These are phyloP conservation scores for Drosophila mettleri DNA, from an alignment of 2,888 invertebrate species.

Conservation along the genomic window DNA sequence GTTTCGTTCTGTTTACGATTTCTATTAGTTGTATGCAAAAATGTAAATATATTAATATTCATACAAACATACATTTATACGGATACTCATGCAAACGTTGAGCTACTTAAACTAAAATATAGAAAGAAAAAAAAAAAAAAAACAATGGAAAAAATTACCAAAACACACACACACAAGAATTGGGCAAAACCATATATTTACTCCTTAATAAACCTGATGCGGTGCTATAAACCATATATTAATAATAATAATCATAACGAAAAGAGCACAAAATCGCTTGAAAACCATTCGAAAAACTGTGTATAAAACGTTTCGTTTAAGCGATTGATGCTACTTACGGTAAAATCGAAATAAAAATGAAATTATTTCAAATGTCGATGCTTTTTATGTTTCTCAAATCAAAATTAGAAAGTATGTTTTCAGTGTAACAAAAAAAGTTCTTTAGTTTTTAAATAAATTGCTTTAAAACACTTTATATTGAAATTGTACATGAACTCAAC, in stretches of 20 bases:
- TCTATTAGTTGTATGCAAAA: constrained; percentile 39
- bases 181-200: constrained; percentile 31
- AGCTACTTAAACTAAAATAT: constrained; percentile 69
- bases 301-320: constrained; percentile 26
- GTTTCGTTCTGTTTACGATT: constrained; percentile 42
- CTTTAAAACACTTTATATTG: not conserved
- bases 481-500: no score
- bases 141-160: not conserved
- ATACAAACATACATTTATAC: constrained; percentile 40
- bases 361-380: constrained; percentile 37
- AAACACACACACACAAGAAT: constrained; percentile 20
- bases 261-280: constrained; percentile 25
- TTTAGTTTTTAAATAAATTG: constrained; percentile 35
- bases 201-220: constrained; percentile 44
- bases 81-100: constrained; percentile 58
- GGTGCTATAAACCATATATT: constrained; percentile 54
- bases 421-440: constrained; percentile 24
- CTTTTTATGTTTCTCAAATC: constrained; percentile 11
- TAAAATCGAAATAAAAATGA: constrained; percentile 32
- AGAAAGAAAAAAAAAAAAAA: constrained; percentile 13
- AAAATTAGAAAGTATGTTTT: constrained; percentile 24
- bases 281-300: constrained; percentile 15
- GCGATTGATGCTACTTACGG: constrained; percentile 39
- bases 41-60: constrained; percentile 35
- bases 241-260: not conserved